phyloP scores from a whole-genome alignment of 2,888 invertebrate genomes.

The Alcis repandata region DNA sequence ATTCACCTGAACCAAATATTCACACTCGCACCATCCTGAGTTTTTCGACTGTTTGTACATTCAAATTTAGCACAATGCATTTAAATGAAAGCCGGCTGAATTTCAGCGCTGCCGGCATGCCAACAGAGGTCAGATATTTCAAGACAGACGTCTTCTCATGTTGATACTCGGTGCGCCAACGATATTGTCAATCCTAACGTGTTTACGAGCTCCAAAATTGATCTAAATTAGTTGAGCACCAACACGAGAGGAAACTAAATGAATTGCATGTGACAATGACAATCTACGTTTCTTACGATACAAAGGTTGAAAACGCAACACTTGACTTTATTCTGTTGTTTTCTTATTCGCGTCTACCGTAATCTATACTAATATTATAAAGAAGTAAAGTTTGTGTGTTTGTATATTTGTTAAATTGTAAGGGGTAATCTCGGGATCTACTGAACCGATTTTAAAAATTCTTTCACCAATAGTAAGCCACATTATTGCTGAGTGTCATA shows the following conservation, averaged over 20 bases:
- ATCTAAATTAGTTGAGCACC: slow-evolving; percentile 60
- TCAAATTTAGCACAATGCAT: slow-evolving; percentile 20
- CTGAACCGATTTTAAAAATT: too few species aligned
- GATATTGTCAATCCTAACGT: slow-evolving; percentile 26
- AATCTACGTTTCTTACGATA: slow-evolving; percentile 12
- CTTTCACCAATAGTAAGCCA: too few species aligned
- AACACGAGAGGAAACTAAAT: slow-evolving; percentile 55
- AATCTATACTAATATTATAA: too few species aligned
- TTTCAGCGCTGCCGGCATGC: slow-evolving; percentile 16
- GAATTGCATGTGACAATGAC: slow-evolving; percentile 56
- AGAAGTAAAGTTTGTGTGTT: too few species aligned
- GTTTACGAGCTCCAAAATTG: slow-evolving; percentile 56
- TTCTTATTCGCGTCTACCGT: slow-evolving; percentile 12
- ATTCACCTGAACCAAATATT: background rate
- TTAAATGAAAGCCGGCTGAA: slow-evolving; percentile 7
- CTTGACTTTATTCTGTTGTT: slow-evolving; percentile 21
- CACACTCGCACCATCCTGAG: background rate
- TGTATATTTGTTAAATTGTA: too few species aligned
- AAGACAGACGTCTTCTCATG: slow-evolving; percentile 16
- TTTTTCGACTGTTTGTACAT: slow-evolving; percentile 7
- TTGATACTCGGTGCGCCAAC: slow-evolving; percentile 19
- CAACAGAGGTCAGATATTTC: slow-evolving; percentile 38
- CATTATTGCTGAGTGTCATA: too few species aligned
- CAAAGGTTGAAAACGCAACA: slow-evolving; percentile 1
- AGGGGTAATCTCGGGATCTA: too few species aligned